Evolutionary conservation across 2,888 invertebrate species (phyloP), one percentile per base, ranked within the genome.

Genomic region (Phyllotreta cruciferae): DNA sequence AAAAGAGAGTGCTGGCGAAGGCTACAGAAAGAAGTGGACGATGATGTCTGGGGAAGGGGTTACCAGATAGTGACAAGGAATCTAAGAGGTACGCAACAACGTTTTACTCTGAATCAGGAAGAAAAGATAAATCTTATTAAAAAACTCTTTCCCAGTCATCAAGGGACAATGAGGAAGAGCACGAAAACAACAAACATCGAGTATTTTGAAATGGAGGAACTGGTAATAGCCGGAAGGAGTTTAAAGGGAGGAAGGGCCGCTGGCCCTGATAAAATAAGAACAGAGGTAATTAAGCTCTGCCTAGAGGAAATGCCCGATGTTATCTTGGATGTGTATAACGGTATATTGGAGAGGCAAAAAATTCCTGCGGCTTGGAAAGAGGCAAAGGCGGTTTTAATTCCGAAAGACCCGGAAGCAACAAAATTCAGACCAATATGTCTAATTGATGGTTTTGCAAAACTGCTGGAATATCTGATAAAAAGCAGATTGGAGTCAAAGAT

Each of bases 41-140:
- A 52, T 4, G 52, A 52, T 38, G 37, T 13, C 3, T 52, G 11
- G 9, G 38, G 52, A n/a, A n/a, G 37, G 3, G 52, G 37, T n/a
- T 35, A 52, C 36, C 7, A 52, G 9, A 52, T 52, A 4, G 52
- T 52, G 6, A 52, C 13, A 1, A 37, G 24, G 7, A 11, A 35
- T 6, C 8, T 52, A 5, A 52, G n/a, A 11, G 10, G n/a, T 13
- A 35, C 37, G 6, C 9, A 2, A n/a, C 0, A 10, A 3, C 52
- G 37, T 10, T 52, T 37, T n/a, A 38, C 4, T 5, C 36, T 52
- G n/a, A n/a, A 5, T 13, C 35, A n/a, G 11, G 37, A 34, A 6
- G 11, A n/a, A 9, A 11, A 52, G 11, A n/a, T 7, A n/a, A 9
- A 52, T 1, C 35, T 10, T 35, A 3, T 11, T 11, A 36, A 10